A percentile compares a stretch with the other conserved stretches of the same genome.
Conservation (phyloP, 1,140 invertebrate genomes). For the Amphibalanus amphitrite region DNA sequence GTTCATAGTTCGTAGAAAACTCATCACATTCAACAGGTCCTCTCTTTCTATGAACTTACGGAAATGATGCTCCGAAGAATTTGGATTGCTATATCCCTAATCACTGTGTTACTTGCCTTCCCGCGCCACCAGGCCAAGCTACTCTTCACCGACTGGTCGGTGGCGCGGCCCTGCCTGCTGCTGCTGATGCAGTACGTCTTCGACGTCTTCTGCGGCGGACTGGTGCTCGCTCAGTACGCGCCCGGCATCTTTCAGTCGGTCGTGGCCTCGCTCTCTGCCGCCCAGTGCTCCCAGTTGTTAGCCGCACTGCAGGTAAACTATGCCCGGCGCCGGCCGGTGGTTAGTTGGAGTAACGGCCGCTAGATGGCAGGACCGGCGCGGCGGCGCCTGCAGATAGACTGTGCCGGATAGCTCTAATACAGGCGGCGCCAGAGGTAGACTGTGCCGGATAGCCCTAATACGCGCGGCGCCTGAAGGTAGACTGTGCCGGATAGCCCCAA, state of each 20-base stretch:
- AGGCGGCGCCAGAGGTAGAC: too few species aligned
- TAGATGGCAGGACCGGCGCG: constrained; percentile 33
- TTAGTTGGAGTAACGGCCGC: neutral
- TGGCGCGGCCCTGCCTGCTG: constrained; percentile 9
- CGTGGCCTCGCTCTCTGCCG: constrained; percentile 1
- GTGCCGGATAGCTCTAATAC: constrained; percentile 76
- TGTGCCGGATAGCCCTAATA: too few species aligned
- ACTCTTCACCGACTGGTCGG: neutral
- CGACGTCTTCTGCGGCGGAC: constrained; percentile 18
- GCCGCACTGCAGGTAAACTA: constrained; percentile 10
- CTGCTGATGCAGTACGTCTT: constrained; percentile 9
- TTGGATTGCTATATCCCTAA: too few species aligned
- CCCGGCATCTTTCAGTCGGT: too few species aligned
- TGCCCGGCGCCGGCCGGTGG: too few species aligned
- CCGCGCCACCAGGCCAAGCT: too few species aligned
- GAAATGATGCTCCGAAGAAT: too few species aligned
- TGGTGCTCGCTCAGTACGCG: neutral
- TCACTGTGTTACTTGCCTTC: too few species aligned
- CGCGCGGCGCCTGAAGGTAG: too few species aligned
- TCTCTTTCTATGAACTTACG: too few species aligned
- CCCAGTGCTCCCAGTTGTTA: constrained; percentile 8
- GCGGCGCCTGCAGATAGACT: constrained; percentile 82
- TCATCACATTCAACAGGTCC: too few species aligned
- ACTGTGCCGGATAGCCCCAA: constrained; percentile 68
- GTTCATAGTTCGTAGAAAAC: too few species aligned